Evolutionary conservation across 1,140 invertebrate species (phyloP), one percentile per base, ranked within the genome.

Genomic region (Pseudoatta argentina): DNA sequence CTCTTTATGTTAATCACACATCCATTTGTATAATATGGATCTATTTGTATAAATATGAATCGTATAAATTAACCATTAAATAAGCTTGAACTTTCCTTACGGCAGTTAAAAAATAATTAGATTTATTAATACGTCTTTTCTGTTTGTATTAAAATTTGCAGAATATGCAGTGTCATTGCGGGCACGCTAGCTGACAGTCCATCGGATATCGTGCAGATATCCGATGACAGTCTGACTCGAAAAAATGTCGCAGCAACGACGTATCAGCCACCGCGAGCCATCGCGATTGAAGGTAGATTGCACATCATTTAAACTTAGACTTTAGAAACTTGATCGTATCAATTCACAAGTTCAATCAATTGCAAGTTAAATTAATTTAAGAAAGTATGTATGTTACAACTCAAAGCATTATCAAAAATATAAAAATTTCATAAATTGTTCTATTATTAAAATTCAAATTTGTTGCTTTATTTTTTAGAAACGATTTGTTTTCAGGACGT

Each of bases 91-190:
- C 34, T 16, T 39, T 76, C 34, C n/a, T 76, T 39, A 24, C 1
- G 12, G n/a, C 16, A n/a, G 4, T 59, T 44, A 10, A 39, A 10
- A 61, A n/a, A 5, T 51, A 48, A 75, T 10, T 27, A 44, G 7
- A 7, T 73, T 55, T 61, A 44, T 18, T 34, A 39, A 51, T 59
- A 6, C 51, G 12, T 61, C 66, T 77, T 44, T 44, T 44, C 39
- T 44, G 10, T 44, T 78, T 83, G 3, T 34, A 59, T 90, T 55
- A 18, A 61, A 83, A 44, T 51, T 73, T 75, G 14, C 78, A 93
- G 92, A 87, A 69, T 93, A 87, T 91, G 86, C 63, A 90, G 87
- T 86, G 79, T 87, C 27, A 63, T 93, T 51, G 91, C 89, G 18
- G 75, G 44, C 78, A 88, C 81, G 57, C 44, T 92, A 39, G 88